Evolutionary conservation across 2,113 vertebrate genomes (phyloP).

Genomic region (Spea bombifrons): DNA sequence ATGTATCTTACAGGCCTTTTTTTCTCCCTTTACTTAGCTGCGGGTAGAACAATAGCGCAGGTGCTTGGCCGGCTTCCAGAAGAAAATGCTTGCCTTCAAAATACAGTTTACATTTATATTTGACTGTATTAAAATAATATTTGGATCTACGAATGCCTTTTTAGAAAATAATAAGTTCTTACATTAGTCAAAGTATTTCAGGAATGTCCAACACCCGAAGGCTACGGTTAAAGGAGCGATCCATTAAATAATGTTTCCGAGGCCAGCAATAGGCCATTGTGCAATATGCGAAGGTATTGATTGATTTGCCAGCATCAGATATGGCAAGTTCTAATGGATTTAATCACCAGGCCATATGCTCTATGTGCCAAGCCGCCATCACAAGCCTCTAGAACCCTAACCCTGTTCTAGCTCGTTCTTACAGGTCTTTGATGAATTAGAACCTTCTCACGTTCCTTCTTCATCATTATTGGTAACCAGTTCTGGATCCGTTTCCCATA

Average conservation of each 20-base stretch:
- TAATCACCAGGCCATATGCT: too few relatives aligned
- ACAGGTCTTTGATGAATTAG: too few relatives aligned
- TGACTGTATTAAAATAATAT: conserved; percentile 29
- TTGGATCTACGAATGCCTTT: conserved; percentile 27
- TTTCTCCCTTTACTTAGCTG: conserved; percentile 1
- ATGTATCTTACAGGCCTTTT: background rate
- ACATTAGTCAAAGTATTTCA: conserved; percentile 21
- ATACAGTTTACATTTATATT: conserved; percentile 29
- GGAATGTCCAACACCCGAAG: conserved; percentile 27
- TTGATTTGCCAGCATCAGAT: background rate
- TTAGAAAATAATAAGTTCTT: conserved; percentile 30
- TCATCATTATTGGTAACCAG: too few relatives aligned
- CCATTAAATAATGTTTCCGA: conserved; percentile 21
- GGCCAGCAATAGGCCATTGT: conserved; percentile 10
- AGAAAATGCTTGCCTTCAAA: conserved; percentile 6
- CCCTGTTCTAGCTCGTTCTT: too few relatives aligned
- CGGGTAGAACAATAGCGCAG: background rate
- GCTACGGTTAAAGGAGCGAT: conserved; percentile 10
- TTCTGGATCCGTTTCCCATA: too few relatives aligned
- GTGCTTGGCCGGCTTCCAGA: conserved; percentile 16
- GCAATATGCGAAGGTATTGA: conserved; percentile 17
- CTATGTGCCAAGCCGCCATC: too few relatives aligned
- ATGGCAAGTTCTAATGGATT: too few relatives aligned
- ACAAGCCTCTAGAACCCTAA: too few relatives aligned
- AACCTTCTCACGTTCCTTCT: too few relatives aligned